Conservation (phyloP, 2,113 vertebrate genomes). For the Candoia aspera region DNA sequence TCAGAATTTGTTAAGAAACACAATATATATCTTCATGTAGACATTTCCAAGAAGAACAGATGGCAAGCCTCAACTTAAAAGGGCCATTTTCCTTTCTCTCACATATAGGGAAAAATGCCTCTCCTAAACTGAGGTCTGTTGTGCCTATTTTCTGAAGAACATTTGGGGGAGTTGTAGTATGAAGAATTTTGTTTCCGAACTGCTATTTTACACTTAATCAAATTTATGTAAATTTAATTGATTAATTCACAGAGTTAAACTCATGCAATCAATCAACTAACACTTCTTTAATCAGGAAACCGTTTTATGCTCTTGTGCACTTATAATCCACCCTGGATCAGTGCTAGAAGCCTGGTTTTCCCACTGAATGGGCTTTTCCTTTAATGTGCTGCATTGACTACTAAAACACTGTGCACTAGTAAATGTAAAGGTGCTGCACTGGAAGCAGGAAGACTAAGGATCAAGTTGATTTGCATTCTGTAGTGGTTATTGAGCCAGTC, state of each 20-base stretch:
- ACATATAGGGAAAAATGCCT: background rate
- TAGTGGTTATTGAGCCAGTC: background rate
- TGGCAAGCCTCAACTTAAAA: background rate
- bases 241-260: background rate
- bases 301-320: background rate
- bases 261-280: background rate
- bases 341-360: background rate
- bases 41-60: background rate
- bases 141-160: background rate
- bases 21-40: background rate
- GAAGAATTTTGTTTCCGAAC: background rate
- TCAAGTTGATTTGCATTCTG: background rate
- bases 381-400: background rate
- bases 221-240: slow-evolving; percentile 1
- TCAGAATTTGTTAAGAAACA: background rate
- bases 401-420: background rate
- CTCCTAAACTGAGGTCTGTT: background rate
- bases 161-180: background rate
- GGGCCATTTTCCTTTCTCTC: background rate
- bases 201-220: background rate
- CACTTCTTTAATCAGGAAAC: background rate
- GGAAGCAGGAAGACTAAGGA: background rate
- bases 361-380: background rate
- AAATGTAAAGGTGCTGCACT: background rate
- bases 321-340: background rate